Conservation (phyloP, 1,140 invertebrate genomes). For the Drosophila equinoxialis region DNA sequence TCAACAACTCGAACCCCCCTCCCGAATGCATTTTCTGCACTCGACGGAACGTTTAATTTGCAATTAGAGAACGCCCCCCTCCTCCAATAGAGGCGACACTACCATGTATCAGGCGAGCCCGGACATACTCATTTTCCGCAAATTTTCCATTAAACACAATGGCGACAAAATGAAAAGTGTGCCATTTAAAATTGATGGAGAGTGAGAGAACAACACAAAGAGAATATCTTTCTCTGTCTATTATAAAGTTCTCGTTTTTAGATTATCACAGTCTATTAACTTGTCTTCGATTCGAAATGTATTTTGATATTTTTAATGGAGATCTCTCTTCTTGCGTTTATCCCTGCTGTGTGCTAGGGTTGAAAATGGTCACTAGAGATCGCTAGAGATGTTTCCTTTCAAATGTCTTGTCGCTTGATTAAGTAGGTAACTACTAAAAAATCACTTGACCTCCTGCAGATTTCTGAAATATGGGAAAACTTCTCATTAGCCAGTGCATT, state of each 20-base stretch:
- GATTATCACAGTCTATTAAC: constrained; percentile 40
- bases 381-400: not conserved
- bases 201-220: constrained; percentile 25
- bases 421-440: not conserved
- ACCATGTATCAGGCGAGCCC: constrained; percentile 37
- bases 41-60: constrained; percentile 70
- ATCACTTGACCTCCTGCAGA: constrained; percentile 19
- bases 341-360: too few relatives aligned
- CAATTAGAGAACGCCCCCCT: constrained; percentile 58
- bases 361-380: too few relatives aligned
- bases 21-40: constrained; percentile 58
- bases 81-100: not conserved
- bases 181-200: constrained; percentile 45
- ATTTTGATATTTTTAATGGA: not conserved
- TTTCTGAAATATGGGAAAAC: constrained; percentile 5
- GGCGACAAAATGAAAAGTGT: constrained; percentile 34
- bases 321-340: not conserved
- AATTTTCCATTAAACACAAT: constrained; percentile 39
- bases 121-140: constrained; percentile 57
- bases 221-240: constrained; percentile 21
- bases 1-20: too few relatives aligned
- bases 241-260: constrained; percentile 28
- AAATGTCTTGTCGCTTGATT: not conserved
- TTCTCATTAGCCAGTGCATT: constrained; percentile 24
- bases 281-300: constrained; percentile 7